Base-by-base conservation (phyloP, 2,113 vertebrate genomes). In the Gadus macrocephalus region DNA sequence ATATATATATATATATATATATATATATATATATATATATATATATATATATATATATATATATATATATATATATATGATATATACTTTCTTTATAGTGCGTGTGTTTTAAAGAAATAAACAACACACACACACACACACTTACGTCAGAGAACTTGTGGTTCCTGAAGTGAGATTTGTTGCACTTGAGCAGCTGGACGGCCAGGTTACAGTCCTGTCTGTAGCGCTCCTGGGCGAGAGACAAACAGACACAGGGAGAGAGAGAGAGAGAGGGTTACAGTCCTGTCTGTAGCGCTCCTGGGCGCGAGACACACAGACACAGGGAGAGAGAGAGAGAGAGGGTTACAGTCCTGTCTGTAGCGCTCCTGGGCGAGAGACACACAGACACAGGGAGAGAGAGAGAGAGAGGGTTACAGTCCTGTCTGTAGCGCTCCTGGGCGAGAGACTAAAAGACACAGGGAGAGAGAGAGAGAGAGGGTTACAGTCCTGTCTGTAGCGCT, bases 91-190 rank as follows among this genome's bases (percentile, higher is more conserved):
- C 25, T 25, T 25, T 25, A 25, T 25, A 25, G 25, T 25, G 25
- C 2, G 25, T 3, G 25, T 25, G 25, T 25, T 25, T 25, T 25
- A 25, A 25, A 25, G 25, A 25, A 25, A 25, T 25, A 25, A 25
- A 25, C 2, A 20, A 65, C 27, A 35, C n/a, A 66, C 11, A 58
- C 62, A 49, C 0, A 28, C 2, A 9, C 35, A 35, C n/a, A 95
- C 96, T 98, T 83, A 99, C 97, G 5, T 99, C 97, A 62, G 97
- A 95, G 62, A 98, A 95, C 84, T 98, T 99, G 92, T 99, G 97
- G 89, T 96, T 97, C 78, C 97, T 94, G 91, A 99, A 99, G 78
- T 99, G 97, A 3, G 97, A 98, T 86, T 99, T 99, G 90, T 98
- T 98, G 90, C 97, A 98, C 86, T 98, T 98, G 69, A 99, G 93